Percentiles rank a stretch among this genome's conserved stretches.
Evolutionary conservation across 2,888 invertebrate species (phyloP).

Genomic region (Molorchus minor): DNA sequence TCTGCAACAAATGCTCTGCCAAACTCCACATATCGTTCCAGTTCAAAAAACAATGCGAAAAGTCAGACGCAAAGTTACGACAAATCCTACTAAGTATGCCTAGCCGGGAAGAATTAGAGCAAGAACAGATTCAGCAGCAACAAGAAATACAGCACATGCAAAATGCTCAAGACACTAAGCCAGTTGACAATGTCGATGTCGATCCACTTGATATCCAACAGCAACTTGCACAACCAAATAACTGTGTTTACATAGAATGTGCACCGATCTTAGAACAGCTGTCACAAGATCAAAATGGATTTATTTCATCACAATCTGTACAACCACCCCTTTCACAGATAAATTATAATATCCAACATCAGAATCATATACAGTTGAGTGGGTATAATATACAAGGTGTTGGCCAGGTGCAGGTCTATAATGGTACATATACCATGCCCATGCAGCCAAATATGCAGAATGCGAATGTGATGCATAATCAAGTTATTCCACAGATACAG

Average conservation of each 20-base stretch:
- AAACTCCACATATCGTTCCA: constrained; percentile 63
- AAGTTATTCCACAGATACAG: constrained; percentile 33
- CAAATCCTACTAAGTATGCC: constrained; percentile 52
- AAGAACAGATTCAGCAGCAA: constrained; percentile 27
- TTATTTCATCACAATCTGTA: constrained; percentile 43
- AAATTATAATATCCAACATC: constrained; percentile 55
- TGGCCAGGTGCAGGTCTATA: constrained; percentile 56
- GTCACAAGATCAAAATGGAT: constrained; percentile 48
- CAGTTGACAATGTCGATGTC: constrained; percentile 27
- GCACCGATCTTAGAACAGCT: constrained; percentile 51
- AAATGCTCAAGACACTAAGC: constrained; percentile 29
- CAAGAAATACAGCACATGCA: constrained; percentile 37
- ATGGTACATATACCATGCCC: constrained; percentile 55
- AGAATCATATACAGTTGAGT: constrained; percentile 52
- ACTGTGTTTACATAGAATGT: constrained; percentile 59
- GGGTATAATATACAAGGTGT: constrained; percentile 55
- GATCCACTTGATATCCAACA: constrained; percentile 31
- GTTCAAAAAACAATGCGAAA: constrained; percentile 63
- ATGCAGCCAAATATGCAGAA: constrained; percentile 49
- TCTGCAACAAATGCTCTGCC: constrained; percentile 63
- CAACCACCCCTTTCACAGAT: constrained; percentile 52
- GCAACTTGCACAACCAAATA: constrained; percentile 46
- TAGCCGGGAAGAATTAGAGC: constrained; percentile 18
- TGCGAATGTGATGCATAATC: constrained; percentile 29
- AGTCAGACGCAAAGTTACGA: constrained; percentile 61